Base-by-base conservation (phyloP, 1,140 invertebrate genomes). In the Acromyrmex echinatior region DNA sequence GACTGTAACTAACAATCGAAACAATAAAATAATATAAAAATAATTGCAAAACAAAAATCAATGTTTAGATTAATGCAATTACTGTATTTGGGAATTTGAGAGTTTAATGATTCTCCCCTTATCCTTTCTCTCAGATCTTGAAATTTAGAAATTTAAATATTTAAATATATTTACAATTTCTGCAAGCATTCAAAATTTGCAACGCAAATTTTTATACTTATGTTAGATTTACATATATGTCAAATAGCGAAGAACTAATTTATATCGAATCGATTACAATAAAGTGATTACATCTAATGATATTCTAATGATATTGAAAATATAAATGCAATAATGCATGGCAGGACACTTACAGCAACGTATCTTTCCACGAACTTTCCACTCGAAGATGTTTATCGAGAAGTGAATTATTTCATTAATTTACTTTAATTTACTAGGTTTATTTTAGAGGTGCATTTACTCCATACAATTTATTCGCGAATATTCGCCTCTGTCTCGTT, bases 371-470 rank as follows among this genome's bases (percentile, higher is more conserved):
- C 25, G 25, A 60, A 60, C 25, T 82, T 73, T 45, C 39, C 45
- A 74, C 25, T 62, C 56, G 18, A 10, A 49, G 25, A 10, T 7
- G 18, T 73, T 76, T 76, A 63, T 84, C 7, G 9, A 14, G 14
- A 9, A 49, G 56, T 45, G 16, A 62, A 63, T 84, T 74, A 25
- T 84, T 25, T 35, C 14, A 28, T 74, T 84, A 62, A 62, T 84
- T 84, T 74, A 49, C 5, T 66, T 49, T 68, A 68, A 39, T 80
- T 78, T 78, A 45, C 9, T 78, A 25, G 58, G 16, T 49, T 78
- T 45, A 78, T 14, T 56, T 74, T 51, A 62, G 12, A 45, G n/a
- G 5, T 31, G 21, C 18, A 16, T 73, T 56, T 62, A 76, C 14
- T 28, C 4, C 4, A n/a, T 18, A 63, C 14, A n/a, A 76, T 74